Conservation (phyloP, 2,888 invertebrate genomes). For the Pediacus dermestoides region DNA sequence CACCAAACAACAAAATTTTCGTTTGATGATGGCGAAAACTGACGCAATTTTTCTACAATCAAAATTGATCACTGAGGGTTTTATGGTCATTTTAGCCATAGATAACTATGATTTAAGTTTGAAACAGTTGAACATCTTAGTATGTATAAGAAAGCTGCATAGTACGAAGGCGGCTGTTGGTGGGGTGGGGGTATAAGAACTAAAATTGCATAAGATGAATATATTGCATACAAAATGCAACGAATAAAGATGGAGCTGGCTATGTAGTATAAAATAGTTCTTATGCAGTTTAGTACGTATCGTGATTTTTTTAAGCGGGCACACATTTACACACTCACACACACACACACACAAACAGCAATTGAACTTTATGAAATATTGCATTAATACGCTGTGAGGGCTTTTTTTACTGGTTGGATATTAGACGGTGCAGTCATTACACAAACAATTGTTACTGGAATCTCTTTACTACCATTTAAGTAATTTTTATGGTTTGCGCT, state of each 20-base stretch:
- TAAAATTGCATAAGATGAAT: constrained; percentile 31
- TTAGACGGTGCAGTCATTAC: too few species aligned
- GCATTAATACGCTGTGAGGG: constrained; percentile 18
- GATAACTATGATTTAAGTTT: constrained; percentile 46
- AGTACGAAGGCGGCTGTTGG: constrained; percentile 37
- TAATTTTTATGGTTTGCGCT: too few species aligned
- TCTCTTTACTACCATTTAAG: too few species aligned
- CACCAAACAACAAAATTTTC: too few species aligned
- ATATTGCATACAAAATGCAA: constrained; percentile 27
- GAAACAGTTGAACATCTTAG: constrained; percentile 48
- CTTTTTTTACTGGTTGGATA: neutral
- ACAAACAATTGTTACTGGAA: too few species aligned
- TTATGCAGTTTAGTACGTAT: constrained; percentile 30
- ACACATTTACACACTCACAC: too few species aligned
- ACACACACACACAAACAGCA: constrained; percentile 23
- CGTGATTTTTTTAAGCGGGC: constrained; percentile 28
- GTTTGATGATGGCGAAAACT: too few species aligned
- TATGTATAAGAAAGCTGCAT: constrained; percentile 42
- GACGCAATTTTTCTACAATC: too few species aligned
- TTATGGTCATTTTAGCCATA: constrained; percentile 40
- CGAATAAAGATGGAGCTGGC: constrained; percentile 15
- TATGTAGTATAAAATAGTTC: constrained; percentile 29
- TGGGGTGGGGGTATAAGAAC: constrained; percentile 28
- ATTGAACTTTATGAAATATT: constrained; percentile 33
- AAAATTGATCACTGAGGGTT: constrained; percentile 13